Conservation (phyloP, 2,888 invertebrate genomes). For the Patella pellucida region DNA sequence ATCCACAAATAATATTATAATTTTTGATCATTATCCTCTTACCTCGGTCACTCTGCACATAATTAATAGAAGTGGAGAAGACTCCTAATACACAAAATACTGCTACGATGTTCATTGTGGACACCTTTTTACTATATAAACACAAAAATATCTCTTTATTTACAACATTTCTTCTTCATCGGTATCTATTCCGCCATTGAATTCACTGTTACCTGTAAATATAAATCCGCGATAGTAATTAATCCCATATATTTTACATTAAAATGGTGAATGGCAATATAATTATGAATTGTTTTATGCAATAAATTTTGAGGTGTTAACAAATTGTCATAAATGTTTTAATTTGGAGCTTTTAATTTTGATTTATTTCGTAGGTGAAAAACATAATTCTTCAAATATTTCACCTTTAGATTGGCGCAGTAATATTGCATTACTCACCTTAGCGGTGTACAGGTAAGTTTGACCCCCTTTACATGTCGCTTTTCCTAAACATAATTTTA, state of each 20-base stretch:
- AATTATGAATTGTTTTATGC: no score
- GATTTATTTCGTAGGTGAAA: background rate
- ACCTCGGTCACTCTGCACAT: no score
- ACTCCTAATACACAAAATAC: background rate
- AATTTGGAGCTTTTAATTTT: no score
- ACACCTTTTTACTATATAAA: background rate
- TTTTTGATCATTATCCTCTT: no score
- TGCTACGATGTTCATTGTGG: background rate
- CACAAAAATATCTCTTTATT: background rate
- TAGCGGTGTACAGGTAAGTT: background rate
- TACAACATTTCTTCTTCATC: background rate
- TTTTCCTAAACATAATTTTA: no score
- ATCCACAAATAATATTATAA: no score
- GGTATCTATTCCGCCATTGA: background rate
- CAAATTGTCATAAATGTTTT: no score
- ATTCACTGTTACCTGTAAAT: background rate
- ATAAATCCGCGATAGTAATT: background rate
- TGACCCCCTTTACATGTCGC: no score
- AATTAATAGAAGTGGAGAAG: background rate
- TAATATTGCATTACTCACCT: slow-evolving; percentile 2
- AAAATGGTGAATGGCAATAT: no score
- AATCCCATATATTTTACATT: background rate
- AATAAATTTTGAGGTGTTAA: no score
- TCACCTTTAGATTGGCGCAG: background rate
- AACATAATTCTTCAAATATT: slow-evolving; percentile 1